Percentiles rank a stretch among this genome's conserved stretches.
These are phyloP conservation scores for Pelochelys cantorii DNA, from an alignment of 2,797 vertebrate species.

Conservation along the genomic window DNA sequence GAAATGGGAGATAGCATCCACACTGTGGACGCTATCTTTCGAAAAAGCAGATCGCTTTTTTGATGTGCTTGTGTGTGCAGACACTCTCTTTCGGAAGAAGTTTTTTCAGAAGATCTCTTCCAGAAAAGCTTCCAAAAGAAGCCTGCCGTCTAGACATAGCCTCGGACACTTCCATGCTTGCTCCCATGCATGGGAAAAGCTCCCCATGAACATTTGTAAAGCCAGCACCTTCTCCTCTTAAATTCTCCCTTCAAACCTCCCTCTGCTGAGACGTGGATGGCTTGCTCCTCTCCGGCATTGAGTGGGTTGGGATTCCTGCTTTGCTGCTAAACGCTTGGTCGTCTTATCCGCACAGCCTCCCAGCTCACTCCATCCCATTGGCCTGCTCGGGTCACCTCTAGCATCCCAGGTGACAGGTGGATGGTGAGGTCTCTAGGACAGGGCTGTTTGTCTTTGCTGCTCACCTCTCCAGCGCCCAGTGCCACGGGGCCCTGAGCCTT, in stretches of 20 bases:
- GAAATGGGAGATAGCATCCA: no score
- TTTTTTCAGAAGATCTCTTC: no score
- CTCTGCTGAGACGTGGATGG: not conserved
- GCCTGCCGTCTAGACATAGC: no score
- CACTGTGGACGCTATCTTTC: no score
- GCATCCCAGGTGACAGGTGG: not conserved
- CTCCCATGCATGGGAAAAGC: not conserved
- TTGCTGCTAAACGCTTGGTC: conserved; percentile 28
- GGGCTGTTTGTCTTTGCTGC: not conserved
- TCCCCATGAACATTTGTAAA: conserved; percentile 11
- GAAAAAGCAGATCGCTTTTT: no score
- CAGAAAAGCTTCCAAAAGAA: no score
- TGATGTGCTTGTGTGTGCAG: no score
- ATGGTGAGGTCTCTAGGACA: not conserved
- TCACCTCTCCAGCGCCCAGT: not conserved
- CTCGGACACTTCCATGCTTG: not conserved
- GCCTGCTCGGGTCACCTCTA: not conserved
- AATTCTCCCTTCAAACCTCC: not conserved
- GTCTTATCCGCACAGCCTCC: not conserved
- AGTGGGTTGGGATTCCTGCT: conserved; percentile 28
- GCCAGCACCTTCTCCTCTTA: not conserved
- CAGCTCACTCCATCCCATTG: not conserved
- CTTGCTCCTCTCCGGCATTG: not conserved
- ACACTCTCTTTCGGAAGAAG: no score
- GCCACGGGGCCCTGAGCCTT: rapidly evolving